Evolutionary conservation across 2,797 vertebrate genomes (phyloP).

Genomic region (Peromyscus nudipes): DNA sequence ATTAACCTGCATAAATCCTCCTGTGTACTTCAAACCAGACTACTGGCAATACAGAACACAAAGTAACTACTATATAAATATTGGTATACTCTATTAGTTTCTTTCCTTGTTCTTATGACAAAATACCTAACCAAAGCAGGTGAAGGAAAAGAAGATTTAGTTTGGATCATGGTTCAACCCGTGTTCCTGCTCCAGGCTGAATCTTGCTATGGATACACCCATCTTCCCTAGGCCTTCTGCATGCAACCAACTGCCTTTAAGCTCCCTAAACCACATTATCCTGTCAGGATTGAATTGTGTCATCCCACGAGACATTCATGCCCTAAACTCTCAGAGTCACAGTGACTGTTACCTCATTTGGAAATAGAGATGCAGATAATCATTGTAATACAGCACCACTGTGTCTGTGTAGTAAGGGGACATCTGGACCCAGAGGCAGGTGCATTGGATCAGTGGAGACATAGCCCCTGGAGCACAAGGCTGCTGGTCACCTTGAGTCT

Average conservation of each 20-base stretch:
- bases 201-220: background rate
- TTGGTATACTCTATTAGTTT: background rate
- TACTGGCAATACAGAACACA: background rate
- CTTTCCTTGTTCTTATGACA: background rate
- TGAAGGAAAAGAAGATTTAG: background rate
- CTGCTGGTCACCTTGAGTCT: background rate
- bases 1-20: background rate
- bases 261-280: background rate
- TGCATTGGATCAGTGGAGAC: background rate
- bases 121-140: background rate
- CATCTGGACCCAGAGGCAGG: background rate
- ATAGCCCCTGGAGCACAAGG: background rate
- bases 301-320: background rate
- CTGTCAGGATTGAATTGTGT: background rate
- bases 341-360: background rate
- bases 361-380: background rate
- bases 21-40: background rate
- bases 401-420: background rate
- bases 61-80: background rate
- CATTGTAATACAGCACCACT: background rate
- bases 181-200: background rate
- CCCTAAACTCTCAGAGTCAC: background rate
- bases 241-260: background rate
- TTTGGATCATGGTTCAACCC: background rate
- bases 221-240: background rate